Evolutionary conservation across 2,888 invertebrate species (phyloP).

Genomic region (Ypsolopha scabrella): DNA sequence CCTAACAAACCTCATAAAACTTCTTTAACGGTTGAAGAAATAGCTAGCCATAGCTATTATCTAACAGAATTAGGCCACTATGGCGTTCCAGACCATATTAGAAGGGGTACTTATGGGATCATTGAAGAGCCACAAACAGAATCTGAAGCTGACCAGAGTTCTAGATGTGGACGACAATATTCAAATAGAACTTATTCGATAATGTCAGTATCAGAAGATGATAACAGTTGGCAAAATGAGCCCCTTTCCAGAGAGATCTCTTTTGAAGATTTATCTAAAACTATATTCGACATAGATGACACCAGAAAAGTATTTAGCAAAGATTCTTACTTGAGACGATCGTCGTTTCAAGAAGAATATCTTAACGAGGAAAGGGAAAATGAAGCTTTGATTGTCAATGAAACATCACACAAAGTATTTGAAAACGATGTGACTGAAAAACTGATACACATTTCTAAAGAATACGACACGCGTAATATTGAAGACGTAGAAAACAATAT

Average conservation of each 20-base stretch:
- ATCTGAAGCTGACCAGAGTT: conserved; percentile 61
- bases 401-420: conserved; percentile 53
- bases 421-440: conserved; percentile 62
- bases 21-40: conserved; percentile 71
- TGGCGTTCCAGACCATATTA: conserved; percentile 49
- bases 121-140: conserved; percentile 65
- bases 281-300: conserved; percentile 63
- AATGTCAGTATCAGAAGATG: conserved; percentile 75
- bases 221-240: conserved; percentile 67
- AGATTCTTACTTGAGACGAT: conserved; percentile 54
- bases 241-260: conserved; percentile 69
- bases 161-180: conserved; percentile 30
- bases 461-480: conserved; percentile 50
- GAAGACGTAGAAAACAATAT: conserved; percentile 37
- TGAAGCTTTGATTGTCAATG: conserved; percentile 45
- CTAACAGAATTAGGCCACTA: conserved; percentile 64
- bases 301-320: conserved; percentile 61
- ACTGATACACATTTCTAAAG: conserved; percentile 55
- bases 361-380: conserved; percentile 44
- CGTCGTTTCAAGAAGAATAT: conserved; percentile 63
- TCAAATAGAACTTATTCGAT: conserved; percentile 73
- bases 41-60: conserved; percentile 71
- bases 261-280: conserved; percentile 67
- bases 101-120: conserved; percentile 56
- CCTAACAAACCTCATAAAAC: conserved; percentile 64